Conservation (phyloP, 2,797 vertebrate genomes). For the Atherinosoma microstoma region DNA sequence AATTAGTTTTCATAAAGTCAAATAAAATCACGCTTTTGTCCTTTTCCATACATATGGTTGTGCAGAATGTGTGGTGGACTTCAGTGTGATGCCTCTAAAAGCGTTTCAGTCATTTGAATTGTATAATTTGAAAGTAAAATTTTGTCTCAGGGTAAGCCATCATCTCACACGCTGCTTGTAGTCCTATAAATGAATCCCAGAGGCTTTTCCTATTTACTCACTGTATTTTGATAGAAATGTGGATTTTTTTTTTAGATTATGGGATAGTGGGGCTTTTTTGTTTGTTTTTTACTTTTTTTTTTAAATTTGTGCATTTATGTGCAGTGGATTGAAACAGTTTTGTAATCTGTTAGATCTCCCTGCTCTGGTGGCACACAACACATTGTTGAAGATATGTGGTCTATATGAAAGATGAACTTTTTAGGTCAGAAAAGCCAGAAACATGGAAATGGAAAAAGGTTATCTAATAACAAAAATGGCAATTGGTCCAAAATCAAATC, state of each 20-base stretch:
- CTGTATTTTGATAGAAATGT: no score
- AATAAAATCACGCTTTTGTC: background rate
- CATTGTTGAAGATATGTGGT: background rate
- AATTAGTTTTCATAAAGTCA: background rate
- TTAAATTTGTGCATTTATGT: background rate
- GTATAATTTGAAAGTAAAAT: constrained; percentile 53
- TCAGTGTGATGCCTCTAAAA: background rate
- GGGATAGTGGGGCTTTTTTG: background rate
- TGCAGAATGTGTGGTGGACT: background rate
- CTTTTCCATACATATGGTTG: background rate
- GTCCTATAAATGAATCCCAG: background rate
- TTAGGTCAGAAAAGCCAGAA: background rate
- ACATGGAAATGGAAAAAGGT: background rate
- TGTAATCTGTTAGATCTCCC: background rate
- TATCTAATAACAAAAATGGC: background rate
- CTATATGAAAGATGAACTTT: background rate
- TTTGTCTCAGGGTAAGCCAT: background rate
- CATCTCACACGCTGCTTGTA: background rate
- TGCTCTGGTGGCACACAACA: background rate
- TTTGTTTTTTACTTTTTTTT: background rate
- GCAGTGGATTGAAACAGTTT: background rate
- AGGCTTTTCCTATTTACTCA: background rate
- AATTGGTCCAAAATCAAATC: background rate
- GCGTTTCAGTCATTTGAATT: constrained; percentile 19
- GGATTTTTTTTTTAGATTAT: background rate